These are phyloP conservation scores for Drosophila nigrodunni DNA, from an alignment of 1,140 invertebrate species.

Conservation along the genomic window DNA sequence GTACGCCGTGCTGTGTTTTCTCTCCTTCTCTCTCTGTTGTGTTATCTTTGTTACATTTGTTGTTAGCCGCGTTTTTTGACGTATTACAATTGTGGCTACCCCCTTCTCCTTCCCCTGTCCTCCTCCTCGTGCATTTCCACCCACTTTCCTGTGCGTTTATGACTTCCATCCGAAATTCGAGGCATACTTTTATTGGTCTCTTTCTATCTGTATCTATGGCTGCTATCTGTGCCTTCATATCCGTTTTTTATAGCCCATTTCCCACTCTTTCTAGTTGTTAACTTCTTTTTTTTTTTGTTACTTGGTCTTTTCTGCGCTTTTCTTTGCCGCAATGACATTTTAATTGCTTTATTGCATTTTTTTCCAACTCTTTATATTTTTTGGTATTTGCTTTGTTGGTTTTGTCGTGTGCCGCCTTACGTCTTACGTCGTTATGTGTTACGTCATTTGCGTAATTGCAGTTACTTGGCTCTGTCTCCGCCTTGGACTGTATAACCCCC, in stretches of 20 bases:
- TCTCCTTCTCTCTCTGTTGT: background rate
- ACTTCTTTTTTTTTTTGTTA: slow-evolving; percentile 3
- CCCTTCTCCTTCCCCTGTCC: background rate
- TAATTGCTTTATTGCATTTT: slow-evolving; percentile 78
- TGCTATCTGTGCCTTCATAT: slow-evolving; percentile 73
- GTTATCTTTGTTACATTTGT: slow-evolving; percentile 45
- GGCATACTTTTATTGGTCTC: slow-evolving; percentile 38
- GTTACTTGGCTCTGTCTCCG: slow-evolving; percentile 46
- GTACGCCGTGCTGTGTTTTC: background rate
- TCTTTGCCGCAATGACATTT: slow-evolving; percentile 73
- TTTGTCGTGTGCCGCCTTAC: slow-evolving; percentile 76
- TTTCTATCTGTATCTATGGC: slow-evolving; percentile 47
- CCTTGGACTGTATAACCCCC: background rate
- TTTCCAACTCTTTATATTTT: slow-evolving; percentile 7
- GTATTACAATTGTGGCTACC: slow-evolving; percentile 25
- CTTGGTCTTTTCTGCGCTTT: slow-evolving; percentile 13
- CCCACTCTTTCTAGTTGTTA: slow-evolving; percentile 50
- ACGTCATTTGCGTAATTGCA: slow-evolving; percentile 79
- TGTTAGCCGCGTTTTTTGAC: slow-evolving; percentile 28
- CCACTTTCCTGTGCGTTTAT: slow-evolving; percentile 49
- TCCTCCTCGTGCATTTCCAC: slow-evolving; percentile 37
- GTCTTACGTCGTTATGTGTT: slow-evolving; percentile 63
- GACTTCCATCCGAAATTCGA: slow-evolving; percentile 59
- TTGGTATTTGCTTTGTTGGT: slow-evolving; percentile 32
- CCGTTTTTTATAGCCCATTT: slow-evolving; percentile 82